Evolutionary conservation across 2,797 vertebrate genomes (phyloP), one percentile per base, ranked within the genome.

Genomic region (Coranthus polyacanthus): DNA sequence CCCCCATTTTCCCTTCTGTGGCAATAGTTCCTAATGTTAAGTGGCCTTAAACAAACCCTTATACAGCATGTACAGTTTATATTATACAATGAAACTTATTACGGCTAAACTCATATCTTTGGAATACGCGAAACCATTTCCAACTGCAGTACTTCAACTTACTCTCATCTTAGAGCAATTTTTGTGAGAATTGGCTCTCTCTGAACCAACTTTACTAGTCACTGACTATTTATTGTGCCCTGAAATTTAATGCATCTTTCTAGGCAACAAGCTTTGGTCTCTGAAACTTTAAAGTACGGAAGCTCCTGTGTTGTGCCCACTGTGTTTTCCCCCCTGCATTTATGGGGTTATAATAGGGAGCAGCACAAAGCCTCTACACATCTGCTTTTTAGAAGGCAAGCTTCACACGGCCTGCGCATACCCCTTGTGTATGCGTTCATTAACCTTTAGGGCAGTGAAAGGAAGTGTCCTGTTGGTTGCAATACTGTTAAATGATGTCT

Each of bases 301-400:
- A 78, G 82, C 79, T 79, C 29, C 61, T 47, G 43, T 43, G 50
- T 78, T 77, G 44, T 53, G 21, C 72, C 75, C 64, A 58, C 77
- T 69, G 43, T 49, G 50, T 83, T 81, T 76, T 81, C 44, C 47
- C 45, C 72, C 37, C 47, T 70, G 62, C 54, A 63, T 89, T 92
- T 88, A 89, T 87, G 49, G 54, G 77, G 32, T 78, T 80, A 51
- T 85, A 83, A 79, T 62, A 42, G 42, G 56, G 55, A 84, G 75
- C 38, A 4, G 55, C 76, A 81, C 80, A 88, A 84, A 87, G 60
- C 53, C 68, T 67, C 52, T 12, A 77, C 81, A 85, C 87, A 90
- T 90, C 82, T 91, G 89, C 80, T 87, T 79, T 89, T 89, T 56
- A 66, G 64, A 79, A 78, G 63, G 43, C 50, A 43, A 57, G 68